Evolutionary conservation across 1,140 invertebrate species (phyloP), one percentile per base, ranked within the genome.

Genomic region (Pomacea maculata): DNA sequence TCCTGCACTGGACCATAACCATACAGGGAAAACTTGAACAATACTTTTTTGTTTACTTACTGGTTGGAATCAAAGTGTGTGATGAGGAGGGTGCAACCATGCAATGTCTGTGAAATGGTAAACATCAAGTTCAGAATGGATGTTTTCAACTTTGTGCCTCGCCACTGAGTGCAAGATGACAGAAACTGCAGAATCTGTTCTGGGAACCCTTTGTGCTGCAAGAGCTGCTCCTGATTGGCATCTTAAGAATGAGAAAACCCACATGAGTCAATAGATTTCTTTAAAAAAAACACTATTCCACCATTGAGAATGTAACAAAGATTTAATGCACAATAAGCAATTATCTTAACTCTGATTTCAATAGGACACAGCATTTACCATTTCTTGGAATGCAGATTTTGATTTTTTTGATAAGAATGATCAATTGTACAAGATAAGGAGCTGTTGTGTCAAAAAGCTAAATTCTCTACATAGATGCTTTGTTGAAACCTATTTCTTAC

Each of bases 151-250:
- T 83, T 55, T 55, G 77, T 81, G 64, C 85, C 86, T 64, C 85
- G 83, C 75, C 86, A 85, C 79, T 88, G 87, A 52, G 85, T 80
- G 45, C 86, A 86, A 14, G 83, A 81, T 45, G 85, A 83, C 63
- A 90, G 80, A 64, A 88, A 82, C n/a, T 71, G n/a, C 17, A 83
- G 72, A 57, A 88, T 71, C 29, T 83, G 75, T 9, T 80, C 74
- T 45, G 85, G 57, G 29, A 88, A 81, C 70, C 82, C 81, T 67
- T 83, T 74, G 15, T 78, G 71, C 65, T 84, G 63, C 71, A 90
- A 61, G 15, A 89, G 61, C 61, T 86, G 75, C 74, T 87, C 80
- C 63, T 86, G 85, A 77, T 86, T 90, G 19, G 83, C 82, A 57
- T 89, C 88, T 89, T 85, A 65, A 82, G 81, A 78, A 75, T 17